Evolutionary conservation across 2,113 vertebrate genomes (phyloP).

Genomic region (Corapipo altera): DNA sequence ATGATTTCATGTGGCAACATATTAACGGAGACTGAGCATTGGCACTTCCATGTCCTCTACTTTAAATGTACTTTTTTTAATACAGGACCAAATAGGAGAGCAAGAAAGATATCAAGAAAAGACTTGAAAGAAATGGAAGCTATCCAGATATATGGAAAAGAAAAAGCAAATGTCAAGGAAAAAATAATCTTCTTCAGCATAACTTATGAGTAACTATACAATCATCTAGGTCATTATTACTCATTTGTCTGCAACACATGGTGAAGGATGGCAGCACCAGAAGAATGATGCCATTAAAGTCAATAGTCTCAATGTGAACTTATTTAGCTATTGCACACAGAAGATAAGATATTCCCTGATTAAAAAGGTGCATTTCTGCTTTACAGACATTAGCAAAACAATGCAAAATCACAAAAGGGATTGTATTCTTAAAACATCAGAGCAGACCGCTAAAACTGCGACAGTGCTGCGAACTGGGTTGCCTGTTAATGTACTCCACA

Average conservation of each 20-base stretch:
- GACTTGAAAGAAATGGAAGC: neutral
- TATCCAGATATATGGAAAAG: neutral
- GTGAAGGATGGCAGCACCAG: neutral
- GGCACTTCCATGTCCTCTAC: neutral
- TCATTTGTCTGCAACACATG: neutral
- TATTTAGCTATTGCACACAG: neutral
- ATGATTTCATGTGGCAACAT: neutral
- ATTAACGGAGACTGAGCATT: neutral
- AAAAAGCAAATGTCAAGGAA: neutral
- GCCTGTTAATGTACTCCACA: neutral
- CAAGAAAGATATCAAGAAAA: neutral
- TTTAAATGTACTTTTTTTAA: neutral
- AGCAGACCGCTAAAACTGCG: neutral
- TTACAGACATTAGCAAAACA: neutral
- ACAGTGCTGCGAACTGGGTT: neutral
- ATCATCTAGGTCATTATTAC: neutral
- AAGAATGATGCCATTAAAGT: neutral
- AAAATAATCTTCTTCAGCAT: neutral
- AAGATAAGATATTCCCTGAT: neutral
- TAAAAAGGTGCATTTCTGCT: neutral
- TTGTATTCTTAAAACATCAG: neutral
- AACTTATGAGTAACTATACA: neutral
- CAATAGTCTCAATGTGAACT: neutral
- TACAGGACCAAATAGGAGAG: neutral
- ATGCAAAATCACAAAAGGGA: neutral